A percentile compares a stretch with the other conserved stretches of the same genome.
phyloP scores from a whole-genome alignment of 2,888 invertebrate genomes.

The Zhuqinia jingwanae region DNA sequence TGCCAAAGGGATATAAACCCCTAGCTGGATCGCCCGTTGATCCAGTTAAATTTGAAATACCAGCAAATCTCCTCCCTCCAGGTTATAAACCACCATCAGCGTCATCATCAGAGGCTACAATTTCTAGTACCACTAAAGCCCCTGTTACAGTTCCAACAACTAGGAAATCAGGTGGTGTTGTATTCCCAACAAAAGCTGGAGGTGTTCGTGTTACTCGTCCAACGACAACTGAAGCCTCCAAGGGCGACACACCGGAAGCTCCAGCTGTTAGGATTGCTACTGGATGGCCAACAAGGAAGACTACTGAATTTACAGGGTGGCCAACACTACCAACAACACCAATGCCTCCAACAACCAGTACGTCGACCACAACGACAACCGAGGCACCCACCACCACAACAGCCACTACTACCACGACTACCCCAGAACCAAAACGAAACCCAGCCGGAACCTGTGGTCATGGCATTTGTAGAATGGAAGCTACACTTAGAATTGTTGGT shows the following conservation, averaged over 20 bases:
- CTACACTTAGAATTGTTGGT: constrained; percentile 91
- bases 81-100: constrained; percentile 82
- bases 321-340: constrained; percentile 88
- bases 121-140: constrained; percentile 61
- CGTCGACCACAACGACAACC: constrained; percentile 83
- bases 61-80: constrained; percentile 86
- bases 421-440: constrained; percentile 85
- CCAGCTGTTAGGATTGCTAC: constrained; percentile 88
- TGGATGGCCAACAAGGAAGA: constrained; percentile 92
- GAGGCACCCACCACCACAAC: constrained; percentile 83
- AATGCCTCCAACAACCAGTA: constrained; percentile 84
- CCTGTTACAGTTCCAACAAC: constrained; percentile 73
- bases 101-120: constrained; percentile 31
- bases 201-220: constrained; percentile 84
- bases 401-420: constrained; percentile 86
- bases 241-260: constrained; percentile 82
- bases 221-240: constrained; percentile 84
- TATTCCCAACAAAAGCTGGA: constrained; percentile 90
- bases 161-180: constrained; percentile 81
- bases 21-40: constrained; percentile 56
- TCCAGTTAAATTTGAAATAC: constrained; percentile 78
- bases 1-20: constrained; percentile 70
- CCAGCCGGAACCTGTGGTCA: constrained; percentile 74
- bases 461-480: constrained; percentile 88
- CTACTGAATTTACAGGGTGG: constrained; percentile 95